These are phyloP conservation scores for Melanotaenia pygmaea DNA, from an alignment of 2,797 vertebrate genomes.

Conservation along the genomic window DNA sequence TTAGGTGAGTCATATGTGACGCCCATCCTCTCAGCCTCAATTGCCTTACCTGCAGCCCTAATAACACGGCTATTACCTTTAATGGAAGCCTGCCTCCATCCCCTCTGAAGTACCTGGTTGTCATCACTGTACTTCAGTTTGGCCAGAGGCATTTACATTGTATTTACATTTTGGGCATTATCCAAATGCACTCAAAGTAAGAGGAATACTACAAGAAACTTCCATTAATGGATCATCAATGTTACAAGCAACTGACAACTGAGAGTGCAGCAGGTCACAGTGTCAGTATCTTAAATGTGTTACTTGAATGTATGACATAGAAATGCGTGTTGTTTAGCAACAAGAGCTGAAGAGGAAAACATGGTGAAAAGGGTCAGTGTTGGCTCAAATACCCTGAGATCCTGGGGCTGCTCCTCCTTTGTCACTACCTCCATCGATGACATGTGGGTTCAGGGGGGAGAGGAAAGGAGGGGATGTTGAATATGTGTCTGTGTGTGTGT, in stretches of 20 bases:
- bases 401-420: slow-evolving; percentile 32
- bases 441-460: slow-evolving; percentile 19
- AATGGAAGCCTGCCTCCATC: slow-evolving; percentile 51
- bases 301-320: slow-evolving; percentile 28
- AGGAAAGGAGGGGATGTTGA: not conserved
- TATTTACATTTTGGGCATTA: slow-evolving; percentile 33
- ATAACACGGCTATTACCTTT: slow-evolving; percentile 56
- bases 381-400: slow-evolving; percentile 26
- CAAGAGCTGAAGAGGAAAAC: slow-evolving; percentile 32
- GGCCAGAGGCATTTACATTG: slow-evolving; percentile 25
- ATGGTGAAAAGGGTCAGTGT: slow-evolving; percentile 29
- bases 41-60: slow-evolving; percentile 26
- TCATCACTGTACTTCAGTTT: slow-evolving; percentile 26
- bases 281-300: not conserved
- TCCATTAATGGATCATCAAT: not conserved
- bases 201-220: slow-evolving; percentile 14
- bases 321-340: slow-evolving; percentile 32
- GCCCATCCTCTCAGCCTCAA: slow-evolving; percentile 8
- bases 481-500: not conserved
- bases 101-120: slow-evolving; percentile 34
- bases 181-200: slow-evolving; percentile 14
- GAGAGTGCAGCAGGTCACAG: slow-evolving; percentile 18
- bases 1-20: slow-evolving; percentile 54
- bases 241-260: slow-evolving; percentile 8
- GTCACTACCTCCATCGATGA: slow-evolving; percentile 7